phyloP scores from a whole-genome alignment of 2,113 vertebrate genomes.

The Macquaria australasica region DNA sequence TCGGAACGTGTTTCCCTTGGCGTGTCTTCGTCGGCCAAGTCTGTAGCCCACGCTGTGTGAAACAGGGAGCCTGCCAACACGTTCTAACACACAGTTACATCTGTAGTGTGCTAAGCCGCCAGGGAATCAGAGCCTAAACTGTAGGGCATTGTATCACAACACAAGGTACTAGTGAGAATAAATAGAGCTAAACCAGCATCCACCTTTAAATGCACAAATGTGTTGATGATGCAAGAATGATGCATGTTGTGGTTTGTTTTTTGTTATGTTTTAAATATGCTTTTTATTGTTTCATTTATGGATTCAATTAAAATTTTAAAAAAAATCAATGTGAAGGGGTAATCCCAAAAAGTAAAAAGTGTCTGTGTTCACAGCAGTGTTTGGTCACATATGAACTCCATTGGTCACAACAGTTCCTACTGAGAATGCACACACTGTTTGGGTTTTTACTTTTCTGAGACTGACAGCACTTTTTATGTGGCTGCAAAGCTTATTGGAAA shows the following conservation, averaged over 20 bases:
- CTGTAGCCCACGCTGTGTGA: conserved; percentile 73
- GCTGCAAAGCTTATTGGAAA: conserved; percentile 32
- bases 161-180: conserved; percentile 64
- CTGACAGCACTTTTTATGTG: conserved; percentile 25
- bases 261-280: neutral
- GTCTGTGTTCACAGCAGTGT: neutral
- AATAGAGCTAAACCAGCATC: conserved; percentile 50
- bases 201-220: conserved; percentile 44
- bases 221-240: conserved; percentile 35
- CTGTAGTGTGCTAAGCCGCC: conserved; percentile 58
- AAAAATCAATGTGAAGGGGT: neutral
- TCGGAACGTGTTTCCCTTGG: conserved; percentile 61
- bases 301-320: neutral
- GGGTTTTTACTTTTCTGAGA: conserved; percentile 24
- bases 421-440: neutral
- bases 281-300: neutral
- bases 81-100: conserved; percentile 65
- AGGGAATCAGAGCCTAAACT: conserved; percentile 65
- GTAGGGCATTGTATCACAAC: conserved; percentile 69
- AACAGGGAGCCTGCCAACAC: conserved; percentile 67
- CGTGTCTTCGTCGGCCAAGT: conserved; percentile 71
- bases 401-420: neutral
- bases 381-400: neutral
- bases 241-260: neutral
- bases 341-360: neutral